Percentiles rank a stretch among this genome's conserved stretches.
Conservation (phyloP, 2,888 invertebrate genomes). For the Gortyna flavago region DNA sequence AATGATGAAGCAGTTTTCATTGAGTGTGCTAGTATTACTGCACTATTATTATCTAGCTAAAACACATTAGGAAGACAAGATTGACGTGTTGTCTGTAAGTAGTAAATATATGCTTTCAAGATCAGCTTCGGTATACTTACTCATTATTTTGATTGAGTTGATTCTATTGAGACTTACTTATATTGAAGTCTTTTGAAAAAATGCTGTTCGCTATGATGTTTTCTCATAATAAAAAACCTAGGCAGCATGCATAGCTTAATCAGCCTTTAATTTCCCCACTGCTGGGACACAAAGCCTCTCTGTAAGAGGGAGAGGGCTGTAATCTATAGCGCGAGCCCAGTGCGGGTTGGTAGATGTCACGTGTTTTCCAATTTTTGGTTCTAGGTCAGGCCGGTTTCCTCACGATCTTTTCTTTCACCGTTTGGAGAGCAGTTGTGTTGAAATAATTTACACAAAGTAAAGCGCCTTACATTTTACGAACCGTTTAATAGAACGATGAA, state of each 20-base stretch:
- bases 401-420: no score
- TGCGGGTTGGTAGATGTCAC: no score
- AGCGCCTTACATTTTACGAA: background rate
- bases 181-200: background rate
- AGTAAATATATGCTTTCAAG: slow-evolving; percentile 27
- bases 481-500: no score
- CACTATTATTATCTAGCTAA: slow-evolving; percentile 36
- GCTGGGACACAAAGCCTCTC: no score
- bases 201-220: background rate
- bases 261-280: no score
- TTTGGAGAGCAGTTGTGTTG: no score
- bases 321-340: no score
- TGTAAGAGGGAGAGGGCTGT: no score
- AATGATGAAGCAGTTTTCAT: slow-evolving; percentile 21
- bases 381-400: no score
- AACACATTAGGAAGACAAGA: slow-evolving; percentile 42
- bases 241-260: no score
- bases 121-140: slow-evolving; percentile 16
- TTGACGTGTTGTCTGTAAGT: slow-evolving; percentile 22
- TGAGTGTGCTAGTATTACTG: slow-evolving; percentile 29
- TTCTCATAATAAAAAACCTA: background rate
- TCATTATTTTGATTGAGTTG: background rate
- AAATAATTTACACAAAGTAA: no score
- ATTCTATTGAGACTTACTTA: background rate
- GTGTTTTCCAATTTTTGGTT: no score